phyloP scores from a whole-genome alignment of 2,888 invertebrate species.

The Chloromyia formosa region DNA sequence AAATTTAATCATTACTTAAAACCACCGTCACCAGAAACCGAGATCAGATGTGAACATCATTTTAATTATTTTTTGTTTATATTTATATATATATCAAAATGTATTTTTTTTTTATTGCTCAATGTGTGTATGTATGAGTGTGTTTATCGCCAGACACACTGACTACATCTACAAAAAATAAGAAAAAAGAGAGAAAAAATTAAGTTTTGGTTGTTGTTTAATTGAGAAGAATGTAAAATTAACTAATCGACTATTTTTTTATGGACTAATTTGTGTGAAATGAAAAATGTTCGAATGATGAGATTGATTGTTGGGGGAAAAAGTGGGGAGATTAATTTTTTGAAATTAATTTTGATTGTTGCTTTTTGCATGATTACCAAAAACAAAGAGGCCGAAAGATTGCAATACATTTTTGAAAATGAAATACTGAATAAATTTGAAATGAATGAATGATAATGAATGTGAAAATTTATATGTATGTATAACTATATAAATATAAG shows the following conservation, averaged over 20 bases:
- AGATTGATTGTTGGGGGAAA: too few relatives aligned
- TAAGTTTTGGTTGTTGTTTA: constrained; percentile 36
- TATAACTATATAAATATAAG: background rate
- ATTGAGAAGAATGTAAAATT: background rate
- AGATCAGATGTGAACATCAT: constrained; percentile 56
- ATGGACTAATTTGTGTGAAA: too few relatives aligned
- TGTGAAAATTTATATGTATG: background rate
- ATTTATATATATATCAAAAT: constrained; percentile 19
- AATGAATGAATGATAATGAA: constrained; percentile 22
- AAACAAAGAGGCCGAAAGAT: constrained; percentile 25
- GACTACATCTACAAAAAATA: constrained; percentile 82
- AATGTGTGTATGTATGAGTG: constrained; percentile 47
- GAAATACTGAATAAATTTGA: constrained; percentile 10
- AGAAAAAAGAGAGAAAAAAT: constrained; percentile 51
- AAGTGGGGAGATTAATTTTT: constrained; percentile 11
- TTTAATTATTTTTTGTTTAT: constrained; percentile 48
- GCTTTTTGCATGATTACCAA: too few relatives aligned
- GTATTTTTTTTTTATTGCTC: too few relatives aligned
- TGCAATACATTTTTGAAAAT: background rate
- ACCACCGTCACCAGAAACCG: constrained; percentile 54
- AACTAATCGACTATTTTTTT: background rate
- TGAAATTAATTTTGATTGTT: background rate
- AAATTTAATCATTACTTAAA: constrained; percentile 46
- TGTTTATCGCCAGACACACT: constrained; percentile 86
- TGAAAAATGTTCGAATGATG: background rate